phyloP scores from a whole-genome alignment of 2,113 vertebrate genomes.

The Machaerirhynchus nigripectus region DNA sequence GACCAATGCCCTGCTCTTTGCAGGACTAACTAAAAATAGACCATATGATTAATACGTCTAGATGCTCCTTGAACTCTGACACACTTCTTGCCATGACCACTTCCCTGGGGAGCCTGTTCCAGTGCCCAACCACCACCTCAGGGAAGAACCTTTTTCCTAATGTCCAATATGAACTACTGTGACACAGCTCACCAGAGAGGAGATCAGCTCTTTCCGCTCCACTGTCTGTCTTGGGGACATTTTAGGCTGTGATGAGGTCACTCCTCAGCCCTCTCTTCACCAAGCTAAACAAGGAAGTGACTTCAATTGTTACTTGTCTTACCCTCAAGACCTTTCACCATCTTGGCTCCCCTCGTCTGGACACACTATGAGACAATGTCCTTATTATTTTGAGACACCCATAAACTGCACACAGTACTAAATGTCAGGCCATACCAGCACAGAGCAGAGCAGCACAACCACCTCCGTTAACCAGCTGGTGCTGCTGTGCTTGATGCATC shows the following conservation, averaged over 20 bases:
- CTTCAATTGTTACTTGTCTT: not conserved
- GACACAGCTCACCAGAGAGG: not conserved
- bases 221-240: not conserved
- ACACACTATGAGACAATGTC: not conserved
- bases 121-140: not conserved
- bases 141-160: not conserved
- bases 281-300: not conserved
- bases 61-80: not conserved
- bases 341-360: not conserved
- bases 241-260: not conserved
- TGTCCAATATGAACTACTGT: not conserved
- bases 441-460: not conserved
- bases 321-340: accelerated
- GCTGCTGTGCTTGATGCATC: not conserved
- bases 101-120: not conserved
- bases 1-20: not conserved
- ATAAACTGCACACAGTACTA: not conserved
- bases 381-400: not conserved
- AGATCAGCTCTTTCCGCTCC: not conserved
- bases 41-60: accelerated
- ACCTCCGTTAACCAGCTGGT: accelerated
- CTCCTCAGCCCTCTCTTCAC: not conserved
- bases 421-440: not conserved
- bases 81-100: not conserved
- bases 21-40: not conserved